A percentile compares a stretch with the other conserved stretches of the same genome.
phyloP scores from a whole-genome alignment of 2,113 vertebrate genomes.

The Centropus bengalensis region DNA sequence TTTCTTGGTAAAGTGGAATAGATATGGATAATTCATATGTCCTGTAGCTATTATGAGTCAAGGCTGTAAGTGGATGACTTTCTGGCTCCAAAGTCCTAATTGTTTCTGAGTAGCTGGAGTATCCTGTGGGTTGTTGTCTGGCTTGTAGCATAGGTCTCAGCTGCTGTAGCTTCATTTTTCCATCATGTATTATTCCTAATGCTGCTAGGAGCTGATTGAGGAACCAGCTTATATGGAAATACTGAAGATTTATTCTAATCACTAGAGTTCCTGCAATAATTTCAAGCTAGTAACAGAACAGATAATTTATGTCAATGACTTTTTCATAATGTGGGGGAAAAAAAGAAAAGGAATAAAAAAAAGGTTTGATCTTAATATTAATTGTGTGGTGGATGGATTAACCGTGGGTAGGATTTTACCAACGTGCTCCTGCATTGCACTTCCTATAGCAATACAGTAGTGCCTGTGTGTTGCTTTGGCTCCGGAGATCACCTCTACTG shows the following conservation, averaged over 20 bases:
- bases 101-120: constrained; percentile 72
- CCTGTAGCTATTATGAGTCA: constrained; percentile 70
- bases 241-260: constrained; percentile 71
- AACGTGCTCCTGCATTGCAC: constrained; percentile 7
- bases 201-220: constrained; percentile 70
- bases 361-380: constrained; percentile 34
- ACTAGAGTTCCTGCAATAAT: constrained; percentile 67
- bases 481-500: constrained; percentile 60
- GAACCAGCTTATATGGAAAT: constrained; percentile 72
- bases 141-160: constrained; percentile 73
- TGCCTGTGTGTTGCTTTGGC: background rate
- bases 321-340: background rate
- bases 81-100: constrained; percentile 75
- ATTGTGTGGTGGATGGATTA: constrained; percentile 47
- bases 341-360: background rate
- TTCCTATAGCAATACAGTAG: background rate
- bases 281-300: constrained; percentile 47
- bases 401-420: constrained; percentile 42
- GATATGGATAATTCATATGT: constrained; percentile 72
- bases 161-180: constrained; percentile 77
- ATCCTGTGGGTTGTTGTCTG: constrained; percentile 77
- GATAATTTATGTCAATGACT: constrained; percentile 40
- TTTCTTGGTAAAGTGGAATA: constrained; percentile 68
- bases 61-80: constrained; percentile 67
- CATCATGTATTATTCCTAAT: constrained; percentile 73